Evolutionary conservation across 2,797 vertebrate species (phyloP).

Genomic region (Esox masquinongy): DNA sequence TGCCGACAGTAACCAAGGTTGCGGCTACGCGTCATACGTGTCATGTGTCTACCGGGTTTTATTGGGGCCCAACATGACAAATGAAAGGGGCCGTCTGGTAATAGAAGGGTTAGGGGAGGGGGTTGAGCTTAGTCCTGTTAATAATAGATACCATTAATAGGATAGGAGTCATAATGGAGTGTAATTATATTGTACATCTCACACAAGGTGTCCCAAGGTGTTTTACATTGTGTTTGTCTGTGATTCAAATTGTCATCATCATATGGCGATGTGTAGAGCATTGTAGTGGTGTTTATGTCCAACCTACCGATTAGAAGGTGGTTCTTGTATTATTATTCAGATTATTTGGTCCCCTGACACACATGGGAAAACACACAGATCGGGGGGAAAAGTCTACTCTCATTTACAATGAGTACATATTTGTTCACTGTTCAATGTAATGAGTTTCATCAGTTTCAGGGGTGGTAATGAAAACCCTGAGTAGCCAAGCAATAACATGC

Average conservation of each 20-base stretch:
- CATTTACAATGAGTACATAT: slow-evolving; percentile 52
- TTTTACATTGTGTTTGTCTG: slow-evolving; percentile 38
- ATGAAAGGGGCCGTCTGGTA: slow-evolving; percentile 39
- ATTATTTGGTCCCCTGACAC: background rate
- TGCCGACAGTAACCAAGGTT: slow-evolving; percentile 17
- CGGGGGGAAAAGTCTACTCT: slow-evolving; percentile 58
- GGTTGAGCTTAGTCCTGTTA: slow-evolving; percentile 47
- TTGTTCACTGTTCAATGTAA: slow-evolving; percentile 58
- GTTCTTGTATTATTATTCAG: slow-evolving; percentile 4
- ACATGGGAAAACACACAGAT: slow-evolving; percentile 18
- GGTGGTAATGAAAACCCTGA: slow-evolving; percentile 40
- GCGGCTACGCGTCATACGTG: slow-evolving; percentile 8
- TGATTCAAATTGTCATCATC: slow-evolving; percentile 50
- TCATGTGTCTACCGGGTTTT: background rate
- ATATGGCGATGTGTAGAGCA: slow-evolving; percentile 42
- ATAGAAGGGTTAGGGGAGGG: slow-evolving; percentile 32
- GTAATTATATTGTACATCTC: slow-evolving; percentile 13
- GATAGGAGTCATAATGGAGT: slow-evolving; percentile 54
- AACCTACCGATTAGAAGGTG: too few relatives aligned
- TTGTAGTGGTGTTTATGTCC: too few relatives aligned
- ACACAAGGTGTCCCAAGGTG: background rate
- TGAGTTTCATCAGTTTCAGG: slow-evolving; percentile 55
- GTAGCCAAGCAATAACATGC: background rate
- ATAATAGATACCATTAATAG: slow-evolving; percentile 63
- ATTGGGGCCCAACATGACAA: slow-evolving; percentile 53